These are phyloP conservation scores for Theristicus caerulescens DNA, from an alignment of 2,113 vertebrate species.

Conservation along the genomic window DNA sequence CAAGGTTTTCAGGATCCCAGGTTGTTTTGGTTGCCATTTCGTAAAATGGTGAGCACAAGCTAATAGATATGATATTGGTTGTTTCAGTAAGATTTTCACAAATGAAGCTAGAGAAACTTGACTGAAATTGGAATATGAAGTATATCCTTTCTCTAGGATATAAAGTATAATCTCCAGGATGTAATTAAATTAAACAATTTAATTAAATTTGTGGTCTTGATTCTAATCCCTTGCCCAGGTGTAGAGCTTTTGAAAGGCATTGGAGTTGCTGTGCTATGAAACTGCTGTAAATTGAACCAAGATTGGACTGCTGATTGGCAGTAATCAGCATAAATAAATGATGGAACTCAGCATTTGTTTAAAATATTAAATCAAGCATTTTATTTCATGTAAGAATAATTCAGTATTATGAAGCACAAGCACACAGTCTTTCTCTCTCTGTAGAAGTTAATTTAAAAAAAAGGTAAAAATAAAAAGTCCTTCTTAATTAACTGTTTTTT, in stretches of 20 bases:
- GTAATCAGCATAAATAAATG: neutral
- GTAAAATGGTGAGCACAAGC: neutral
- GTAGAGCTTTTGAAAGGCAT: neutral
- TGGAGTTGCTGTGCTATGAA: neutral
- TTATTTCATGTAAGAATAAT: neutral
- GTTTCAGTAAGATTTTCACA: neutral
- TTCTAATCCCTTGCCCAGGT: neutral
- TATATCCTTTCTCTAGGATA: neutral
- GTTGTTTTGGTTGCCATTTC: neutral
- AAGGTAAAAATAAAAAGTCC: neutral
- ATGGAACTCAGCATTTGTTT: neutral
- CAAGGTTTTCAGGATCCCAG: neutral
- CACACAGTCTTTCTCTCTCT: neutral
- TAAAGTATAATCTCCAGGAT: neutral
- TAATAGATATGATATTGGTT: neutral
- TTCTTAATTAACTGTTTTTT: neutral
- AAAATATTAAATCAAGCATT: neutral
- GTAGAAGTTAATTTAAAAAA: neutral
- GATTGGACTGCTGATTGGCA: neutral
- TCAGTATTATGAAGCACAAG: neutral
- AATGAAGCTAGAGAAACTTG: neutral
- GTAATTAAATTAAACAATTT: neutral
- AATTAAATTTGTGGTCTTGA: neutral
- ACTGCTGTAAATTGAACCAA: neutral
- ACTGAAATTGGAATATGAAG: neutral